Conservation (phyloP, 2,888 invertebrate species). For the Tachina lurida region DNA sequence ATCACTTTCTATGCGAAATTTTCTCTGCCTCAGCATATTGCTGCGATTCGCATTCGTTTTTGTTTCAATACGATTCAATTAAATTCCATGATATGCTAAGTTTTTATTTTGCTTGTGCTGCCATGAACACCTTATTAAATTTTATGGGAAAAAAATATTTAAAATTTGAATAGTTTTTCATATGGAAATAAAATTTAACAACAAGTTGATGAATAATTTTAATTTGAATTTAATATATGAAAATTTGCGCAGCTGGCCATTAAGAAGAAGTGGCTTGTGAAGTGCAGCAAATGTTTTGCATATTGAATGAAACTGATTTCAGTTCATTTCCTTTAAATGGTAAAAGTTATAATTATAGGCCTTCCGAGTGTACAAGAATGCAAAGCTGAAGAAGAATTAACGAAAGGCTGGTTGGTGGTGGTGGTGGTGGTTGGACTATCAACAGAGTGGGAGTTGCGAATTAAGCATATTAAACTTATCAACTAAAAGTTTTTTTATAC, state of each 20-base stretch:
- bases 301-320: slow-evolving; percentile 9
- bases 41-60: not conserved
- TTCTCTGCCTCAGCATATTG: slow-evolving; percentile 31
- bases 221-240: slow-evolving; percentile 47
- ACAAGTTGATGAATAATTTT: slow-evolving; percentile 35
- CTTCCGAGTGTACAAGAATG: not conserved
- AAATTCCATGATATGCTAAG: slow-evolving; percentile 54
- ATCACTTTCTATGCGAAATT: slow-evolving; percentile 63
- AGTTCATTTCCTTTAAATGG: slow-evolving; percentile 1
- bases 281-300: slow-evolving; percentile 28
- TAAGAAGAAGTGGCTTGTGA: slow-evolving; percentile 26
- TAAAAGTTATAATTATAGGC: not conserved
- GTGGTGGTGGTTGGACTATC: too few relatives aligned
- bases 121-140: slow-evolving; percentile 46
- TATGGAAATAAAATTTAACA: slow-evolving; percentile 33
- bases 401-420: too few relatives aligned
- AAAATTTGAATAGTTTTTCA: slow-evolving; percentile 47
- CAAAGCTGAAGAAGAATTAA: not conserved
- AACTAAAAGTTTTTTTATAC: too few relatives aligned
- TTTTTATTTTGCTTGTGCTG: not conserved
- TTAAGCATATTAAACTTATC: too few relatives aligned
- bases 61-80: slow-evolving; percentile 58
- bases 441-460: too few relatives aligned
- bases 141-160: slow-evolving; percentile 14
- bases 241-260: slow-evolving; percentile 41